These are phyloP conservation scores for Acanthopagrus latus DNA, from an alignment of 2,797 vertebrate species.

Conservation along the genomic window DNA sequence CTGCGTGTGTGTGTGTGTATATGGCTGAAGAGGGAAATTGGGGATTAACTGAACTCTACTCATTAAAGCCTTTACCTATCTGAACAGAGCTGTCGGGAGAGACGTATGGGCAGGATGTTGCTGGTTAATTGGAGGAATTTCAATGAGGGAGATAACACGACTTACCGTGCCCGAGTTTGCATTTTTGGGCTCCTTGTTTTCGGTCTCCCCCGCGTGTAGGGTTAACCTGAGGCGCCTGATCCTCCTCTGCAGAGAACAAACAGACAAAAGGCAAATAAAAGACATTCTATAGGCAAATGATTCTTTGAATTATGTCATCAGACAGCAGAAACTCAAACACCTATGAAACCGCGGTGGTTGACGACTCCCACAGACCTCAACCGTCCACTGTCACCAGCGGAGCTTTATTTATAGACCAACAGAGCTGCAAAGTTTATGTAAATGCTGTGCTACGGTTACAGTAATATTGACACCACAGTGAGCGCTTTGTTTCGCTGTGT, in stretches of 20 bases:
- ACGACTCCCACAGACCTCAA: slow-evolving; percentile 6
- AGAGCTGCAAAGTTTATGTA: slow-evolving; percentile 58
- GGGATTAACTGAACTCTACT: slow-evolving; percentile 2
- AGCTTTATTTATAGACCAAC: slow-evolving; percentile 52
- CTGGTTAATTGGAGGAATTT: slow-evolving; percentile 10
- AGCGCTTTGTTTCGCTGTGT: slow-evolving; percentile 5
- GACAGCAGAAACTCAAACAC: slow-evolving; percentile 3
- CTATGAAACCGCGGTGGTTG: not conserved
- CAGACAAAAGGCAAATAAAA: slow-evolving; percentile 42
- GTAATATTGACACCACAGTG: slow-evolving; percentile 10
- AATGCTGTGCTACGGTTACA: slow-evolving; percentile 43
- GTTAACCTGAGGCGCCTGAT: slow-evolving; percentile 93
- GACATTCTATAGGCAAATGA: not conserved
- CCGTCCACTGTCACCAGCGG: not conserved
- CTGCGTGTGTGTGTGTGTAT: not conserved
- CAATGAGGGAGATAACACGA: slow-evolving; percentile 19
- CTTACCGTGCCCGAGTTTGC: slow-evolving; percentile 87
- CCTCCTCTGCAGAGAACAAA: slow-evolving; percentile 85
- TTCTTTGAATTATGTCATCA: not conserved
- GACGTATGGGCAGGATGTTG: slow-evolving; percentile 8
- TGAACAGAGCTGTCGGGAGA: not conserved
- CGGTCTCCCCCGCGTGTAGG: slow-evolving; percentile 86
- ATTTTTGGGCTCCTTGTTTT: slow-evolving; percentile 76
- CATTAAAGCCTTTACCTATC: not conserved
- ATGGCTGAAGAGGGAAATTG: not conserved